A percentile compares a stretch with the other conserved stretches of the same genome.
These are phyloP conservation scores for Delichon dasypus DNA, from an alignment of 2,797 vertebrate species.

Conservation along the genomic window DNA sequence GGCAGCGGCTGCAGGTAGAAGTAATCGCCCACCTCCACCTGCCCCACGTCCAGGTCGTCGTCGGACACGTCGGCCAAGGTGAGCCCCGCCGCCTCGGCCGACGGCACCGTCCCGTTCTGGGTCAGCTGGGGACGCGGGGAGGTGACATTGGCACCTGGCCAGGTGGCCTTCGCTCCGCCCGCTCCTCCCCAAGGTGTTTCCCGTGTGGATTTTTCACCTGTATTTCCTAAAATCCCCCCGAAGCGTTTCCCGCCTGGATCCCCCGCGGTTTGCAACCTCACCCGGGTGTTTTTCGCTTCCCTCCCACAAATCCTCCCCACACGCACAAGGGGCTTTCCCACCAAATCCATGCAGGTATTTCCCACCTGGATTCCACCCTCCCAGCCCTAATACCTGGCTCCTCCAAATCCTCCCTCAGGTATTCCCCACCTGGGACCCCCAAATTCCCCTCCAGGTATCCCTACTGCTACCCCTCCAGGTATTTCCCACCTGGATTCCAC, in stretches of 20 bases:
- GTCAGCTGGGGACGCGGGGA: neutral
- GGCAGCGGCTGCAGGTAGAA: conserved; percentile 94
- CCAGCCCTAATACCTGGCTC: no score
- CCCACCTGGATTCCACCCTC: neutral
- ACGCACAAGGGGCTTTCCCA: neutral
- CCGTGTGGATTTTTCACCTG: no score
- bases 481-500: no score
- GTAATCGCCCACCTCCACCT: conserved; percentile 91
- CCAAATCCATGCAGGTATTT: neutral
- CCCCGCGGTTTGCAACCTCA: neutral
- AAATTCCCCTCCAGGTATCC: no score
- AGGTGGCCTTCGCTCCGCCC: neutral
- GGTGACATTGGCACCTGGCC: neutral
- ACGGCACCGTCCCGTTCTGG: neutral
- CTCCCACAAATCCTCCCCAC: no score
- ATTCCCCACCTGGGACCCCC: no score
- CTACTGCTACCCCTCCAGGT: no score
- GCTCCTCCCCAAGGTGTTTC: no score
- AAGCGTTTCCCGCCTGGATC: neutral
- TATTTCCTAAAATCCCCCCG: accelerated
- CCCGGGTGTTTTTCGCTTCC: no score
- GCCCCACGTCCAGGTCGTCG: neutral
- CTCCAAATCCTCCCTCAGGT: no score
- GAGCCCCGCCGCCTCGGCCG: neutral
- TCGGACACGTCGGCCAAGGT: neutral